phyloP scores from a whole-genome alignment of 2,797 vertebrate genomes.

The Eulemur mongoz region DNA sequence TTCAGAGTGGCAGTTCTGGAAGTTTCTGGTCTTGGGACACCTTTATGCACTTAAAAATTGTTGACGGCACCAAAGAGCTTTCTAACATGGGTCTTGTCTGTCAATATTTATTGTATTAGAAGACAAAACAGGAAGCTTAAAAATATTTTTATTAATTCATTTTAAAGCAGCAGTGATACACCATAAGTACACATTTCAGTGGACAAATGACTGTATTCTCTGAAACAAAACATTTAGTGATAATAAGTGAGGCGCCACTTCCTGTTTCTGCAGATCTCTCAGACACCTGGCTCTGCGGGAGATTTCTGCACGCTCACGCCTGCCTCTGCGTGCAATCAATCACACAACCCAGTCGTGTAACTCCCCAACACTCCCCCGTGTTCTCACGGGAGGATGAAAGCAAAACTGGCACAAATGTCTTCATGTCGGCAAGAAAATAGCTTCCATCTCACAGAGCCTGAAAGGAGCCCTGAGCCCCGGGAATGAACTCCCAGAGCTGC shows the following conservation, averaged over 20 bases:
- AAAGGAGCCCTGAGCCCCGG: neutral
- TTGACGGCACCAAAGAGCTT: neutral
- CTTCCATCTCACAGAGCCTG: neutral
- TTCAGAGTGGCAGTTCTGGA: accelerated
- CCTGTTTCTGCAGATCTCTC: accelerated
- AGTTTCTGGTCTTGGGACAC: neutral
- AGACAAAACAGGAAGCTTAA: neutral
- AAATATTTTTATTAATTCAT: too few relatives aligned
- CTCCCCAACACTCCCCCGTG: too few relatives aligned
- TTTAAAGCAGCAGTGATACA: accelerated
- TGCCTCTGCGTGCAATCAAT: too few relatives aligned
- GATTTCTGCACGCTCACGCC: too few relatives aligned
- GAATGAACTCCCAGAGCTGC: neutral
- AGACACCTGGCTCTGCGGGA: accelerated
- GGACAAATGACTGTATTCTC: accelerated
- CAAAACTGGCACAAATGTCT: too few relatives aligned
- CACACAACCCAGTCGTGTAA: too few relatives aligned
- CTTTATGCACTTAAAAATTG: accelerated
- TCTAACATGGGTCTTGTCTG: accelerated
- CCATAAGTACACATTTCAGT: accelerated
- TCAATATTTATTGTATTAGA: neutral
- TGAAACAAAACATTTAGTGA: neutral
- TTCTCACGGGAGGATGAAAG: too few relatives aligned
- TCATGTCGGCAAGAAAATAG: too few relatives aligned
- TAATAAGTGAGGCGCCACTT: accelerated